Percentiles rank a stretch among this genome's conserved stretches.
phyloP scores from a whole-genome alignment of 2,113 vertebrate genomes.

The Pitta sordida region DNA sequence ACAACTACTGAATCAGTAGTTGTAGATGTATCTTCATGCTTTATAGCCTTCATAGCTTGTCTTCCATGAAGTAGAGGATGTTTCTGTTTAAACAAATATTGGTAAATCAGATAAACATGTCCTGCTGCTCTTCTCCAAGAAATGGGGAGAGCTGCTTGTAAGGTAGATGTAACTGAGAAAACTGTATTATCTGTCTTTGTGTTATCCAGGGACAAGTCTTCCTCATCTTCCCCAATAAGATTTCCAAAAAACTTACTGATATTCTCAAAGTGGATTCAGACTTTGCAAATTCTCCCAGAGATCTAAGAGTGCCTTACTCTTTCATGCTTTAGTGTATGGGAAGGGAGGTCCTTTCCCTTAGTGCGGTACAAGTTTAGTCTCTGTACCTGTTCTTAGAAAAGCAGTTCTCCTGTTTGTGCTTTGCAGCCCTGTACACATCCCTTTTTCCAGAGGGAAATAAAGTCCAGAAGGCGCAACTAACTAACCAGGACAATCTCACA shows the following conservation, averaged over 20 bases:
- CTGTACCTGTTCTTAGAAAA: background rate
- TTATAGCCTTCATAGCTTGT: background rate
- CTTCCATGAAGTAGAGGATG: background rate
- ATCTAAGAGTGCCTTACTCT: background rate
- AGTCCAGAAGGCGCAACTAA: background rate
- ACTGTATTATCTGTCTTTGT: background rate
- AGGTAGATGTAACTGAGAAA: background rate
- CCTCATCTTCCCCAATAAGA: background rate
- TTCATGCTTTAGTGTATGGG: rapidly evolving
- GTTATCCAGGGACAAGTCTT: background rate
- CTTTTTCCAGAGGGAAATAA: background rate
- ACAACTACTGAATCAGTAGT: no score
- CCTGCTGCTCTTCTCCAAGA: background rate
- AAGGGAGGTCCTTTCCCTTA: background rate
- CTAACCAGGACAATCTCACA: background rate
- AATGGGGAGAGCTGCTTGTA: background rate
- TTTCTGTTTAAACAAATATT: background rate
- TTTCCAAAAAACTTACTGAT: background rate
- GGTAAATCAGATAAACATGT: background rate
- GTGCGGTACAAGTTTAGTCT: background rate
- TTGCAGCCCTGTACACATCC: background rate
- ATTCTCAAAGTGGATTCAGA: background rate
- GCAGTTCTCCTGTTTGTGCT: background rate
- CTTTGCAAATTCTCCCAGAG: background rate
- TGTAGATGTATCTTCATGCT: background rate